These are phyloP conservation scores for Lasioglossum vierecki DNA, from an alignment of 2,888 invertebrate genomes.

Conservation along the genomic window DNA sequence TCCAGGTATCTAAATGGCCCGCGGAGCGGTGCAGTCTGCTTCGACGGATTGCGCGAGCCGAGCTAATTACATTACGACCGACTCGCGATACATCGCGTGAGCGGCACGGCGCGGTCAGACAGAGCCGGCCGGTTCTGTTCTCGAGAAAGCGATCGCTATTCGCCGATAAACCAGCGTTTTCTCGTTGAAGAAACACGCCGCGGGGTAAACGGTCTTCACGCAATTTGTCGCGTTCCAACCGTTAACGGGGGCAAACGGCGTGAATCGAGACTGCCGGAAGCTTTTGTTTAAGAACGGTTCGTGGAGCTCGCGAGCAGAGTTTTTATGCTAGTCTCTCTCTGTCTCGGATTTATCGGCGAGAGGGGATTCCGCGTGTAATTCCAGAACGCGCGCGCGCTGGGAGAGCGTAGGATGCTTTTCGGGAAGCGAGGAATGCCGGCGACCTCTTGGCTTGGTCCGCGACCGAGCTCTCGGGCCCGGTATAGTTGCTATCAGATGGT, in stretches of 20 bases:
- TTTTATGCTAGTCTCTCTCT: not conserved
- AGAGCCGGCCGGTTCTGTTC: not conserved
- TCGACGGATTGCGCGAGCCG: conserved; percentile 29
- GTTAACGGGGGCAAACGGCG: conserved; percentile 7
- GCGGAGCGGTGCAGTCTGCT: not conserved
- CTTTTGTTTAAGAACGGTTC: not conserved
- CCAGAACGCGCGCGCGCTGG: not conserved
- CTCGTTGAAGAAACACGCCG: not conserved
- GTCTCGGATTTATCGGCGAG: conserved; percentile 10
- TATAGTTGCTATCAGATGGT: conserved; percentile 81
- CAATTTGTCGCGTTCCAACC: conserved; percentile 20
- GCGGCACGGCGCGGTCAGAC: not conserved
- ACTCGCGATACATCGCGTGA: conserved; percentile 36
- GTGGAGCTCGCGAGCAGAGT: not conserved
- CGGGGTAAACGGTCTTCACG: conserved; percentile 1
- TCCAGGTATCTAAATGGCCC: not conserved
- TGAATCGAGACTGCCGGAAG: not conserved
- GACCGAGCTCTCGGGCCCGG: conserved; percentile 45
- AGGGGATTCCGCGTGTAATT: conserved; percentile 27
- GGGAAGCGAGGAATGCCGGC: conserved; percentile 51
- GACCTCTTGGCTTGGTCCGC: conserved; percentile 62
- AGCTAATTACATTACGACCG: conserved; percentile 44
- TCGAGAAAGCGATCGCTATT: conserved; percentile 15
- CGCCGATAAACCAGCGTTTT: not conserved
- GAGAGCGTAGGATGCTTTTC: conserved; percentile 33